Percentiles rank a stretch among this genome's conserved stretches.
Conservation (phyloP, 2,888 invertebrate genomes). For the Petrolisthes manimaculis region DNA sequence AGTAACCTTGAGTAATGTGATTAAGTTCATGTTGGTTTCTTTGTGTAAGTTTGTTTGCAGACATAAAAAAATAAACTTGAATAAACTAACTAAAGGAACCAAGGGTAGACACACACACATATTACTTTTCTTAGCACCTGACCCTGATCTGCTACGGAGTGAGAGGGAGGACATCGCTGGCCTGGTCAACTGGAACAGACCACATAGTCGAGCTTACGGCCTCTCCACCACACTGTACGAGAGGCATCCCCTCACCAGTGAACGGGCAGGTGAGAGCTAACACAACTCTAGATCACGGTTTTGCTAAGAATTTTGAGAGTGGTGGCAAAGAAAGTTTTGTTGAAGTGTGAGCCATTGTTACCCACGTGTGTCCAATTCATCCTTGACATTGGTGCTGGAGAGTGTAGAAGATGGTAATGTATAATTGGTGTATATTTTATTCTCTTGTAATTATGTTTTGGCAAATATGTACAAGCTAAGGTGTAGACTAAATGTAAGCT, state of each 20-base stretch:
- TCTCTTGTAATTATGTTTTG: too few species aligned
- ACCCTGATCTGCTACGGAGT: conserved; percentile 62
- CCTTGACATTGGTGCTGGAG: too few species aligned
- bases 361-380: too few species aligned
- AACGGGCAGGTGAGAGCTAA: conserved; percentile 71
- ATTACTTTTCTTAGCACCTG: conserved; percentile 48
- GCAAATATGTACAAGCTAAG: too few species aligned
- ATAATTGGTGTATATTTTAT: too few species aligned
- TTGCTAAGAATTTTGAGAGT: too few species aligned
- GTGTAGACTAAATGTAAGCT: too few species aligned
- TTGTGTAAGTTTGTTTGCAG: background rate
- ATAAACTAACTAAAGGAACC: background rate
- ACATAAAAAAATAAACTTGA: background rate
- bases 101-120: background rate
- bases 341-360: too few species aligned
- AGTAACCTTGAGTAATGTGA: too few species aligned
- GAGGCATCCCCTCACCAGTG: conserved; percentile 81
- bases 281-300: too few species aligned
- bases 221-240: conserved; percentile 86
- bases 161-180: conserved; percentile 71
- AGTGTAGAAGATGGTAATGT: too few species aligned
- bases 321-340: too few species aligned
- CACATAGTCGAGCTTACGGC: conserved; percentile 77
- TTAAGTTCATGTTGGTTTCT: background rate
- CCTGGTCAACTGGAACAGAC: conserved; percentile 75